Conservation (phyloP, 1,140 invertebrate species). For the Cotesia typhae region DNA sequence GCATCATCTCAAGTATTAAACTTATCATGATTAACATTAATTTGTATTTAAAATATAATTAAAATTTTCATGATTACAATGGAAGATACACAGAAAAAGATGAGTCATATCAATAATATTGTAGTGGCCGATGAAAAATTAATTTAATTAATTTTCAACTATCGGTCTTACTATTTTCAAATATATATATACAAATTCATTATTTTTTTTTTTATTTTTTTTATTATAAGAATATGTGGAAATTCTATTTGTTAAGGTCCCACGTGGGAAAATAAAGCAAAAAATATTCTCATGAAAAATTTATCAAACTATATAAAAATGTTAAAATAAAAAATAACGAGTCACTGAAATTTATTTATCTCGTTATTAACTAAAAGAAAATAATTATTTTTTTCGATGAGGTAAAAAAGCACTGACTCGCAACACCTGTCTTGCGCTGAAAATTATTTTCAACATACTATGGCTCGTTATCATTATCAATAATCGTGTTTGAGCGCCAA, state of each 20-base stretch:
- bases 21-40: slow-evolving; percentile 5
- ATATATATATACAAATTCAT: slow-evolving; percentile 7
- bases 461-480: slow-evolving; percentile 18
- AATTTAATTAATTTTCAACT: background rate
- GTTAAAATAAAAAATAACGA: background rate
- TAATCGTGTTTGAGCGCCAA: slow-evolving; percentile 21
- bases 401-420: background rate
- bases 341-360: background rate
- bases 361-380: background rate
- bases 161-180: background rate
- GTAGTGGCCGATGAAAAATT: background rate
- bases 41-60: slow-evolving; percentile 10
- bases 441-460: slow-evolving; percentile 18
- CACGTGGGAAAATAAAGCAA: slow-evolving; percentile 5
- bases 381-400: background rate
- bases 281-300: background rate
- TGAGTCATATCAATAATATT: background rate
- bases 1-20: background rate
- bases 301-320: background rate
- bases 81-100: background rate
- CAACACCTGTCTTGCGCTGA: slow-evolving; percentile 22
- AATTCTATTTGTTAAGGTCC: background rate
- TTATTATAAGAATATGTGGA: background rate
- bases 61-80: slow-evolving; percentile 2
- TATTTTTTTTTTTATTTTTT: background rate